Conservation (phyloP, 2,797 vertebrate species). For the Lophius americanus region DNA sequence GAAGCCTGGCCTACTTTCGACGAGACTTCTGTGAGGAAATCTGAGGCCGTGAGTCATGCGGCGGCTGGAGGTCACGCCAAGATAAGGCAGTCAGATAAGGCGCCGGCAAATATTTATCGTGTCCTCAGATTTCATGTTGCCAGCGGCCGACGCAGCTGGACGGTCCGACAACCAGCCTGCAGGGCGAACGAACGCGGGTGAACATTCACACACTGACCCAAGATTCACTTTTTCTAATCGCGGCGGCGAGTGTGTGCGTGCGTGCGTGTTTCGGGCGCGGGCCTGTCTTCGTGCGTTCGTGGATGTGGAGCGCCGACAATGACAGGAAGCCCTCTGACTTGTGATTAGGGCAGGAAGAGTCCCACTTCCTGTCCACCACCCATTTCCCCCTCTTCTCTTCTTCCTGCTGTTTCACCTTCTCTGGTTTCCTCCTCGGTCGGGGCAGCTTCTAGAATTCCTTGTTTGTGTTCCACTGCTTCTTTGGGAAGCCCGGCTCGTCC, state of each 20-base stretch:
- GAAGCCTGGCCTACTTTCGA: slow-evolving; percentile 13
- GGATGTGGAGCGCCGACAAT: slow-evolving; percentile 79
- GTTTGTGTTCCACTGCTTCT: slow-evolving; percentile 73
- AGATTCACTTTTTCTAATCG: no score
- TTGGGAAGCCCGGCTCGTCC: slow-evolving; percentile 70
- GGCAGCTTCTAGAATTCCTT: slow-evolving; percentile 73
- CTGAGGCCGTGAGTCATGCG: slow-evolving; percentile 66
- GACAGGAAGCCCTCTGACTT: slow-evolving; percentile 83
- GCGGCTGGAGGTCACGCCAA: slow-evolving; percentile 77
- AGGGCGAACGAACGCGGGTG: background rate
- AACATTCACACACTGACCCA: background rate
- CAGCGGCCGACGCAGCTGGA: no score
- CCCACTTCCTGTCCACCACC: slow-evolving; percentile 79
- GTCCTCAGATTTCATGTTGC: slow-evolving; percentile 82
- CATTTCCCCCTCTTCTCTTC: slow-evolving; percentile 83
- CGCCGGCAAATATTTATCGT: slow-evolving; percentile 82
- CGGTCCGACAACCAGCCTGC: no score
- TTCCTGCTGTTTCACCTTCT: slow-evolving; percentile 78
- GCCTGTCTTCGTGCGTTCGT: slow-evolving; percentile 63
- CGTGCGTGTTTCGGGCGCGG: slow-evolving; percentile 33
- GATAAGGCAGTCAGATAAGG: slow-evolving; percentile 79
- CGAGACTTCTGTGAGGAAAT: slow-evolving; percentile 59
- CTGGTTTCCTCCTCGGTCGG: slow-evolving; percentile 63
- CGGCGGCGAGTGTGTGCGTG: slow-evolving; percentile 10
- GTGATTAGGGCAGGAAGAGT: slow-evolving; percentile 85